Percentiles rank a stretch among this genome's conserved stretches.
Conservation (phyloP, 2,888 invertebrate genomes). For the Hydrotaea cyrtoneurina region DNA sequence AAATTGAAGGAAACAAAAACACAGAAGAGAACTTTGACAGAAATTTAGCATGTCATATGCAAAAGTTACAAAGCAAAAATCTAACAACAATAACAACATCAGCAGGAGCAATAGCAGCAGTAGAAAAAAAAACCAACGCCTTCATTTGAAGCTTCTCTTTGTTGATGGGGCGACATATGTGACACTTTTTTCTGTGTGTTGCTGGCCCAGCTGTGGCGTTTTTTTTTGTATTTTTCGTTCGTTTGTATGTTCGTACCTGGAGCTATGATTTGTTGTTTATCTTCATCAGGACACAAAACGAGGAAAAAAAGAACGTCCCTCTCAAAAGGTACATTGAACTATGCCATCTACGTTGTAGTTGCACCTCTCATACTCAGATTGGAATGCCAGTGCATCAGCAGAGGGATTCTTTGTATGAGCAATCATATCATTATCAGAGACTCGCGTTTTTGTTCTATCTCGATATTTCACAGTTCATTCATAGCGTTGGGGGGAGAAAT, state of each 20-base stretch:
- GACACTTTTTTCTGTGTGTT: slow-evolving; percentile 41
- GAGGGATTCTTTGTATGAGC: slow-evolving; percentile 4
- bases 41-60: slow-evolving; percentile 65
- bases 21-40: slow-evolving; percentile 57
- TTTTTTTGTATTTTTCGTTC: slow-evolving; percentile 29
- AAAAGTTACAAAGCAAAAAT: slow-evolving; percentile 63
- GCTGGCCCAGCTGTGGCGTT: too few relatives aligned
- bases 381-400: neutral
- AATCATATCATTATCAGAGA: slow-evolving; percentile 1
- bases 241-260: slow-evolving; percentile 27
- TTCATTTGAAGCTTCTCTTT: slow-evolving; percentile 57
- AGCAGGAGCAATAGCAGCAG: too few relatives aligned
- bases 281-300: slow-evolving; percentile 28
- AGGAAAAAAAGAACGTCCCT: slow-evolving; percentile 2
- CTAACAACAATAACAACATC: slow-evolving; percentile 16
- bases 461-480: too few relatives aligned
- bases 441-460: neutral
- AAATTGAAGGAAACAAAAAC: slow-evolving; percentile 28
- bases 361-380: slow-evolving; percentile 26
- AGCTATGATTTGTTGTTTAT: slow-evolving; percentile 61
- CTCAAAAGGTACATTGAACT: slow-evolving; percentile 55
- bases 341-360: neutral
- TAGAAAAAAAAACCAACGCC: slow-evolving; percentile 41
- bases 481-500: too few relatives aligned
- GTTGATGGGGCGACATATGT: slow-evolving; percentile 60